These are phyloP conservation scores for Nasonia vitripennis DNA, from an alignment of 1,140 invertebrate genomes.

Conservation along the genomic window DNA sequence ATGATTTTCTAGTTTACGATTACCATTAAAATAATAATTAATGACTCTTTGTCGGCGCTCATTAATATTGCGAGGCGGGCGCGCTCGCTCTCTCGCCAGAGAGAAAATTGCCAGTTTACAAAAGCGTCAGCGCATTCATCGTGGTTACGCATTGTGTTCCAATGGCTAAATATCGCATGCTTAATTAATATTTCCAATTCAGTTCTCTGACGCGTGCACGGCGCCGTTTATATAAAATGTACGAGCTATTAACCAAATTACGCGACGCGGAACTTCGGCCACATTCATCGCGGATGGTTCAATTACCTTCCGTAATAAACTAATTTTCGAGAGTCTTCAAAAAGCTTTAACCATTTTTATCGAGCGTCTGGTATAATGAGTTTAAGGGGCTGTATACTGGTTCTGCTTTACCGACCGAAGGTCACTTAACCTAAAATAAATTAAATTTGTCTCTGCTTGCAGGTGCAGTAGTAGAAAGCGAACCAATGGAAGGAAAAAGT, in stretches of 20 bases:
- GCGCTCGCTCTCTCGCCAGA: background rate
- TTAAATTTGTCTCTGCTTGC: too few relatives aligned
- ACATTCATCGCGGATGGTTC: too few relatives aligned
- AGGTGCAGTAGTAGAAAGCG: constrained; percentile 69
- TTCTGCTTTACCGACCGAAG: too few relatives aligned
- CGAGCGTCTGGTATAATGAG: too few relatives aligned
- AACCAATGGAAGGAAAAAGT: constrained; percentile 73
- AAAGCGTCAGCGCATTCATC: background rate
- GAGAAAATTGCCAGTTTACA: constrained; percentile 5
- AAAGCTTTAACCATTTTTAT: too few relatives aligned
- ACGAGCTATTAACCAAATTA: constrained; percentile 1
- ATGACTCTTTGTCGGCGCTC: background rate
- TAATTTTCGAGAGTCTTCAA: too few relatives aligned
- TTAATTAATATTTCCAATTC: constrained; percentile 20
- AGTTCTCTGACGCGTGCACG: background rate
- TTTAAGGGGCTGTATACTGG: too few relatives aligned
- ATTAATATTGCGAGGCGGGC: background rate
- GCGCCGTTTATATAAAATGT: background rate
- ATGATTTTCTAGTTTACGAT: constrained; percentile 7
- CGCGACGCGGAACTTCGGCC: background rate
- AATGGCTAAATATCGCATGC: background rate
- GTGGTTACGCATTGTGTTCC: background rate
- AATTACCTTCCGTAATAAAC: too few relatives aligned
- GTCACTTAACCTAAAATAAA: background rate
- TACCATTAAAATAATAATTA: background rate